These are phyloP conservation scores for Clarias gariepinus DNA, from an alignment of 2,113 vertebrate genomes.

Conservation along the genomic window DNA sequence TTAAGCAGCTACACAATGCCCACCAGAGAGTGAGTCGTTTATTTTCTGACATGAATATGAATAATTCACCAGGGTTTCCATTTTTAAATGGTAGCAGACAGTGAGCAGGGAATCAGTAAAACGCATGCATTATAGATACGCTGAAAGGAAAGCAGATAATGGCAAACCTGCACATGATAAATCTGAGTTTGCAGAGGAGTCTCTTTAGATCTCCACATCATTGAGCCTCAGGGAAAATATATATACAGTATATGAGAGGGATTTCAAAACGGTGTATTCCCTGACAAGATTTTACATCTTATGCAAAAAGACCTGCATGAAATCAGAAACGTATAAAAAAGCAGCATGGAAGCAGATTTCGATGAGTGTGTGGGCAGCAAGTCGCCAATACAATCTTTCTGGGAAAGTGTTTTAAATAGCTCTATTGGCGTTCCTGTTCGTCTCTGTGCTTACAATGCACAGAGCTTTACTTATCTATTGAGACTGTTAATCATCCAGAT, in stretches of 20 bases:
- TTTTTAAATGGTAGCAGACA: slow-evolving; percentile 16
- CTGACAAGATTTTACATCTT: background rate
- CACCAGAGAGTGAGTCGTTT: background rate
- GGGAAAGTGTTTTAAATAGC: background rate
- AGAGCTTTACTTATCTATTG: background rate
- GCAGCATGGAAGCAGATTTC: background rate
- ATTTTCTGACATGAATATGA: slow-evolving; percentile 31
- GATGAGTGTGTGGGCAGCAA: background rate
- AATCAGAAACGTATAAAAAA: slow-evolving; percentile 5
- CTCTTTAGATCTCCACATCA: no score
- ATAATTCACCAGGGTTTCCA: slow-evolving; percentile 51
- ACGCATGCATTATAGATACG: slow-evolving; percentile 40
- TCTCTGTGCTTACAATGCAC: background rate
- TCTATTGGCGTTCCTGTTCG: background rate
- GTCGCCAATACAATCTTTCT: background rate
- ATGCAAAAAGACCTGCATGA: background rate
- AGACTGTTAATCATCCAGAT: background rate
- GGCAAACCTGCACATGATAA: slow-evolving; percentile 16
- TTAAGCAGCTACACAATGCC: slow-evolving; percentile 7
- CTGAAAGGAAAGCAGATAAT: slow-evolving; percentile 22
- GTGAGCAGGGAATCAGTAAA: slow-evolving; percentile 33
- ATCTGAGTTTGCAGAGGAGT: background rate
- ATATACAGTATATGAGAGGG: background rate
- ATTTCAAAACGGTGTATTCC: background rate
- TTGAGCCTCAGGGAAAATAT: background rate